Percentiles rank a stretch among this genome's conserved stretches.
Conservation (phyloP, 2,797 vertebrate genomes). For the Selene dorsalis region DNA sequence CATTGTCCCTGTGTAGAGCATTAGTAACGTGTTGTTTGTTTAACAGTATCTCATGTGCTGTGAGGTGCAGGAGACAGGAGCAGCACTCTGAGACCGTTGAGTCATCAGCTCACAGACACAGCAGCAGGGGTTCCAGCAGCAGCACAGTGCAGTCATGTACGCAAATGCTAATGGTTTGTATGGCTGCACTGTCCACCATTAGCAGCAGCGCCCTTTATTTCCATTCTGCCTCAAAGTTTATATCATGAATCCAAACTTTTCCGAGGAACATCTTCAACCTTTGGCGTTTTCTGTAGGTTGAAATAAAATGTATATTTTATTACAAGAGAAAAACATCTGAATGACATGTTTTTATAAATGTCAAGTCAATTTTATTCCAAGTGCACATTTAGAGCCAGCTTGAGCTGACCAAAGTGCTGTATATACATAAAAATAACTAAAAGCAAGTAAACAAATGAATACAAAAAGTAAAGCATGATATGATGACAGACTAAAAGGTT, state of each 20-base stretch:
- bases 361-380: no score
- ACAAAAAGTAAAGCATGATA: no score
- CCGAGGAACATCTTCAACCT: not conserved
- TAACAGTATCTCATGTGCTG: constrained; percentile 20
- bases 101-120: constrained; percentile 43
- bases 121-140: constrained; percentile 12
- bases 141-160: constrained; percentile 5
- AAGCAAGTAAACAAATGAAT: no score
- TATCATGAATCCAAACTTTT: not conserved
- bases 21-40: constrained; percentile 43
- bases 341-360: no score
- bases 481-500: no score
- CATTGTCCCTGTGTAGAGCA: not conserved
- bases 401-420: no score
- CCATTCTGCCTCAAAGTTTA: not conserved
- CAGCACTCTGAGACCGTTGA: constrained; percentile 49
- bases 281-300: not conserved
- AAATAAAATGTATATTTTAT: not conserved
- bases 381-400: no score
- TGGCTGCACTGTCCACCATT: not conserved
- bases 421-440: no score
- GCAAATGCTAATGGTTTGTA: constrained; percentile 26
- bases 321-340: not conserved
- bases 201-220: not conserved
- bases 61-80: constrained; percentile 39